Percentiles rank a stretch among this genome's conserved stretches.
phyloP scores from a whole-genome alignment of 2,113 vertebrate genomes.

The Podiceps cristatus region DNA sequence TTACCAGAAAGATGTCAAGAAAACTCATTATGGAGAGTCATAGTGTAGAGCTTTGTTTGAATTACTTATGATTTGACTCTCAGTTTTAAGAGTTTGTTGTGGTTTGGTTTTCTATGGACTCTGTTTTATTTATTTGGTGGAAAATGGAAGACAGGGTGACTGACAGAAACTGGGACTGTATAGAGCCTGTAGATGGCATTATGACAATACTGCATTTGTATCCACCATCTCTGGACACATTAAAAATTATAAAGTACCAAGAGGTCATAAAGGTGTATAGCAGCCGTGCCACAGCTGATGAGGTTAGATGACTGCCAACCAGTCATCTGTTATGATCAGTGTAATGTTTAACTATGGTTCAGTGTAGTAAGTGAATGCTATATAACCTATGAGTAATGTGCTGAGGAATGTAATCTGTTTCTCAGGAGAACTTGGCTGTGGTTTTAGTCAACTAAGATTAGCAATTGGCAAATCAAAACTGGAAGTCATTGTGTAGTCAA shows the following conservation, averaged over 20 bases:
- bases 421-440: conserved; percentile 12
- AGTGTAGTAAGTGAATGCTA: neutral
- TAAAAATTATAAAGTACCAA: neutral
- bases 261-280: neutral
- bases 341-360: neutral
- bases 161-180: neutral
- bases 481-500: conserved; percentile 3
- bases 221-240: neutral
- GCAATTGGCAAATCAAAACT: conserved; percentile 42
- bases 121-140: neutral
- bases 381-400: conserved; percentile 46
- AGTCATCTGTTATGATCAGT: no score
- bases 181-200: conserved; percentile 64
- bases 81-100: neutral
- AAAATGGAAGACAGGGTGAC: neutral
- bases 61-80: neutral
- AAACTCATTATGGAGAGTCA: neutral
- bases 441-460: conserved; percentile 58
- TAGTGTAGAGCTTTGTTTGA: neutral
- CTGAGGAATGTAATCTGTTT: conserved; percentile 35
- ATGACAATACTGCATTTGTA: conserved; percentile 20
- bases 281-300: neutral
- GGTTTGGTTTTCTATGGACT: neutral
- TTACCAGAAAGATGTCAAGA: neutral
- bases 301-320: neutral